A percentile compares a stretch with the other conserved stretches of the same genome.
Evolutionary conservation across 2,113 vertebrate species (phyloP).

Genomic region (Rhea americana): DNA sequence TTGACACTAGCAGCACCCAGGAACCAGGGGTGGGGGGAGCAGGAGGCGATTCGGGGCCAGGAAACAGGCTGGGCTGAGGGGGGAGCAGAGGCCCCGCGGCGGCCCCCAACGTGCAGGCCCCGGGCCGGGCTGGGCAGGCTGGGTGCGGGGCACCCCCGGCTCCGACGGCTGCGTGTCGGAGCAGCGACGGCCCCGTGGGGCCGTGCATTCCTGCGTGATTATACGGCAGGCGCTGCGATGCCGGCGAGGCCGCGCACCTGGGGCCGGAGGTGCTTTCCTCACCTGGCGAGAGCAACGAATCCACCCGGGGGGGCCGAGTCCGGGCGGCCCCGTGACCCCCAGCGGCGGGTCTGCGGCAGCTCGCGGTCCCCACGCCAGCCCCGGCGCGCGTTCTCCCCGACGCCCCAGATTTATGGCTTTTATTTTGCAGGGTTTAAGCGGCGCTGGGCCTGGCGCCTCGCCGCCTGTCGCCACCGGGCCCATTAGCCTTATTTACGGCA

Average conservation of each 20-base stretch:
- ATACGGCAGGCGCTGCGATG: background rate
- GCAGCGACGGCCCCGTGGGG: background rate
- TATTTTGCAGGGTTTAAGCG: background rate
- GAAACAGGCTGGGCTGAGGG: no score
- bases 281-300: background rate
- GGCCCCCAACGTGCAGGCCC: background rate
- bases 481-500: slow-evolving; percentile 28
- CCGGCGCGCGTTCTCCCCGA: background rate
- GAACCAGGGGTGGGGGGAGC: no score
- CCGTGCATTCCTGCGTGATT: background rate
- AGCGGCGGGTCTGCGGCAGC: no score
- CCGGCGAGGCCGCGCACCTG: background rate
- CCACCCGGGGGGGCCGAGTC: background rate
- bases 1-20: background rate
- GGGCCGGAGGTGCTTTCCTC: background rate
- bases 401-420: slow-evolving; percentile 26
- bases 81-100: no score
- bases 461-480: background rate
- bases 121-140: background rate
- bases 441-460: background rate
- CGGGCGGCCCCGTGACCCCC: background rate
- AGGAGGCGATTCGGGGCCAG: no score
- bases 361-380: no score
- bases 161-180: background rate
- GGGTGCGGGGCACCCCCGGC: background rate